Conservation (phyloP, 2,888 invertebrate species). For the Mythimna lalbum region DNA sequence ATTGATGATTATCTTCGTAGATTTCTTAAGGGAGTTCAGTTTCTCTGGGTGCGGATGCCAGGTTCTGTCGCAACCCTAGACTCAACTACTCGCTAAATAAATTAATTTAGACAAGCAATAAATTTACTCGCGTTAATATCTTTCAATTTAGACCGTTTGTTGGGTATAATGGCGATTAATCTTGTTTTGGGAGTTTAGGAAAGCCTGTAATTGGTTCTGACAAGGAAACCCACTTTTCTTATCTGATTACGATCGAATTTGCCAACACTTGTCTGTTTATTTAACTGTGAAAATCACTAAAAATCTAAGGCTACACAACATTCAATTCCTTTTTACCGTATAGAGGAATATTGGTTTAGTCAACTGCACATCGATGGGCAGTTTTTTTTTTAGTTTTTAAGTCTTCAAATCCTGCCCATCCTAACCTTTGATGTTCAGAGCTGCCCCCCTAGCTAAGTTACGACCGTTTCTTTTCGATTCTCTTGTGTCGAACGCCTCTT, state of each 20-base stretch:
- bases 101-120: slow-evolving; percentile 53
- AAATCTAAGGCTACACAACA: neutral
- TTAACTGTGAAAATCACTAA: too few species aligned
- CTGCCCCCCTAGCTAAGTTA: too few species aligned
- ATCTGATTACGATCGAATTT: slow-evolving; percentile 42
- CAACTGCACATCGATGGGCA: too few species aligned
- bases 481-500: too few species aligned
- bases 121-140: slow-evolving; percentile 57
- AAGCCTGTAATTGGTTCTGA: slow-evolving; percentile 56
- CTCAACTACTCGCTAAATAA: slow-evolving; percentile 44
- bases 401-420: too few species aligned
- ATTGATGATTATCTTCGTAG: too few species aligned
- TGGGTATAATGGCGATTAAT: slow-evolving; percentile 63
- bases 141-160: slow-evolving; percentile 59
- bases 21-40: neutral
- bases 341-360: too few species aligned
- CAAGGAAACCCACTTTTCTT: slow-evolving; percentile 20
- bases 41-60: neutral
- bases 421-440: too few species aligned
- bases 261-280: slow-evolving; percentile 10
- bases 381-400: too few species aligned
- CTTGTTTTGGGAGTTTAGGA: slow-evolving; percentile 54
- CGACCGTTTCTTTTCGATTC: too few species aligned
- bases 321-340: neutral
- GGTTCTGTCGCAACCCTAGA: neutral